phyloP scores from a whole-genome alignment of 2,797 vertebrate genomes.

The Rhinoraja longicauda region DNA sequence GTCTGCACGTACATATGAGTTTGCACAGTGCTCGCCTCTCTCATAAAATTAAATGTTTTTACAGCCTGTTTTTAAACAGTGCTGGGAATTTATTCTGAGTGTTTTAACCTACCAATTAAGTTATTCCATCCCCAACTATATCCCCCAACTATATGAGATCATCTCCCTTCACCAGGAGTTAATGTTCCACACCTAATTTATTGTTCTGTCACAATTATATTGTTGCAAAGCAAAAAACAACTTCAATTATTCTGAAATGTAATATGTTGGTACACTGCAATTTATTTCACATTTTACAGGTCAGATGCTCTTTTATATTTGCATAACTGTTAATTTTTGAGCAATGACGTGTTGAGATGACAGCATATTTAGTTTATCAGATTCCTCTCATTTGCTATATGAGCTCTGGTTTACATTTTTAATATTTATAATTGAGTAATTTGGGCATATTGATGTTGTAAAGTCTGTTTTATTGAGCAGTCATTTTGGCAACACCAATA shows the following conservation, averaged over 20 bases:
- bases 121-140: background rate
- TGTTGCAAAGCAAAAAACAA: background rate
- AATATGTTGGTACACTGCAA: background rate
- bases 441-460: background rate
- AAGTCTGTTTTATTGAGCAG: background rate
- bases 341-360: background rate
- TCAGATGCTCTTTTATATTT: background rate
- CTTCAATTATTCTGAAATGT: background rate
- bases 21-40: background rate
- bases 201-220: background rate
- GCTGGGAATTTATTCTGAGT: background rate
- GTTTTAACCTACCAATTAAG: background rate
- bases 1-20: background rate
- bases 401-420: background rate
- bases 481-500: background rate
- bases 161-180: background rate
- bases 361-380: background rate
- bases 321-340: background rate
- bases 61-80: background rate
- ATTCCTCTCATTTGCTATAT: background rate
- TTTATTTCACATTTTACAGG: background rate
- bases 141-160: background rate
- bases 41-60: constrained; percentile 15
- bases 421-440: background rate
- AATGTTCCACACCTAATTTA: no score